Evolutionary conservation across 2,113 vertebrate species (phyloP), one percentile per base, ranked within the genome.

Genomic region (Gymnogyps californianus): DNA sequence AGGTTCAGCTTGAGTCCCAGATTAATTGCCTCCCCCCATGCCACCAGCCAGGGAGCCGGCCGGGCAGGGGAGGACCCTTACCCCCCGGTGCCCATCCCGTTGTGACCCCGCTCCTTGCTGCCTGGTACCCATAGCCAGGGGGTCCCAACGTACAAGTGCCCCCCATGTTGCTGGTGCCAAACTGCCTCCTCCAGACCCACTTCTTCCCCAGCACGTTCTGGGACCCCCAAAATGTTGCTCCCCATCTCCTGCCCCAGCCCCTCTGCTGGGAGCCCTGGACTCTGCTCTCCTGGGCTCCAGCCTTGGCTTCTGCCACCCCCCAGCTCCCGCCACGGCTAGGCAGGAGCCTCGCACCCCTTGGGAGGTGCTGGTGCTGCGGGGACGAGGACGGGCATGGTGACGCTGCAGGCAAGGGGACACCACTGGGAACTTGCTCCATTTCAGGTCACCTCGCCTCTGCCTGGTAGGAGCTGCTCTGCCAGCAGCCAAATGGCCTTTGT

Each of bases 31-130:
- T 15, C 19, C 26, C 18, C 10, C 13, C 8, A 1, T 3, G 25
- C 69, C 2, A 1, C 32, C 22, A 51, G 10, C 13, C 29, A 34
- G 26, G 17, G 13, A 66, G 21, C 22, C 4, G 5, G 31, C 38
- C 0, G 11, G 32, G 20, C 8, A 16, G 46, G 16, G 21, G 44
- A 54, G 31, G 32, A 55, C 22, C 9, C n/a, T 26, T 28, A 32
- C 6, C n/a, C 26, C 7, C 2, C 0, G 1, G n/a, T 17, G 26
- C 24, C n/a, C 4, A 0, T 76, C 31, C 61, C 1, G 0, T 9
- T 17, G 8, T 6, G 4, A 42, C 9, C 14, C 31, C 0, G 3
- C 22, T 70, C 40, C 59, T 75, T 13, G 3, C 34, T 55, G 34
- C 2, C 1, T 19, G 21, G 31, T 25, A 36, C 20, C 57, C 31